These are phyloP conservation scores for Mesaphorura yosii DNA, from an alignment of 1,140 invertebrate species.

Conservation along the genomic window DNA sequence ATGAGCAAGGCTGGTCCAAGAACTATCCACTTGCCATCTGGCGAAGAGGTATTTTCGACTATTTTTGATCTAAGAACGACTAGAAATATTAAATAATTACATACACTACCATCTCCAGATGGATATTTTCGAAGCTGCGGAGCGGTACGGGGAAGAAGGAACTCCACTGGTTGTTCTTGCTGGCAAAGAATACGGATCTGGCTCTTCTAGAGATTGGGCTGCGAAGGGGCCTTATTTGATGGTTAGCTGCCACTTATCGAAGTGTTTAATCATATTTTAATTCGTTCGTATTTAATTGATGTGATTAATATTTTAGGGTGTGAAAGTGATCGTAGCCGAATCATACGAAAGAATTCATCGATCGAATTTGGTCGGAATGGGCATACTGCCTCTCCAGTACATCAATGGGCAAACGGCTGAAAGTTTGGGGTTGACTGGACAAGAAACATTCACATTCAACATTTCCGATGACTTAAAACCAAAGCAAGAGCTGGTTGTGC, in stretches of 20 bases:
- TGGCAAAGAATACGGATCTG: constrained; percentile 95
- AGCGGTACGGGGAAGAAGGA: constrained; percentile 59
- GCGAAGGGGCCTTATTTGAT: constrained; percentile 92
- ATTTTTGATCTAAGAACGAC: no score
- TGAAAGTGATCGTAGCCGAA: constrained; percentile 88
- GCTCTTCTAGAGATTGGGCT: constrained; percentile 93
- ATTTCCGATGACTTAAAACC: no score
- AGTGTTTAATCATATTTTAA: constrained; percentile 25
- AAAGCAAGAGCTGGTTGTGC: constrained; percentile 53
- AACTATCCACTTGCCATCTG: constrained; percentile 76
- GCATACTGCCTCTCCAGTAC: no score
- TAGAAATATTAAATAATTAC: not conserved
- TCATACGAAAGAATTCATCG: no score
- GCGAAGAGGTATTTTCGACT: constrained; percentile 54
- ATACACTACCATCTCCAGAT: constrained; percentile 42
- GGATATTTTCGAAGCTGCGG: constrained; percentile 93
- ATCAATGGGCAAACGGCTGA: no score
- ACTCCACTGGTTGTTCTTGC: constrained; percentile 72
- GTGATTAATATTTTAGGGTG: constrained; percentile 46
- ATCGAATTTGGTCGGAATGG: no score
- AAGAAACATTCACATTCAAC: no score
- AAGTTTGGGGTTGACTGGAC: no score
- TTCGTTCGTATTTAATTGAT: not conserved
- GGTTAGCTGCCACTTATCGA: constrained; percentile 38
- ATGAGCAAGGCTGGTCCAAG: constrained; percentile 67